Percentiles rank a stretch among this genome's conserved stretches.
phyloP scores from a whole-genome alignment of 1,140 invertebrate species.

The Ditylenchus dipsaci region DNA sequence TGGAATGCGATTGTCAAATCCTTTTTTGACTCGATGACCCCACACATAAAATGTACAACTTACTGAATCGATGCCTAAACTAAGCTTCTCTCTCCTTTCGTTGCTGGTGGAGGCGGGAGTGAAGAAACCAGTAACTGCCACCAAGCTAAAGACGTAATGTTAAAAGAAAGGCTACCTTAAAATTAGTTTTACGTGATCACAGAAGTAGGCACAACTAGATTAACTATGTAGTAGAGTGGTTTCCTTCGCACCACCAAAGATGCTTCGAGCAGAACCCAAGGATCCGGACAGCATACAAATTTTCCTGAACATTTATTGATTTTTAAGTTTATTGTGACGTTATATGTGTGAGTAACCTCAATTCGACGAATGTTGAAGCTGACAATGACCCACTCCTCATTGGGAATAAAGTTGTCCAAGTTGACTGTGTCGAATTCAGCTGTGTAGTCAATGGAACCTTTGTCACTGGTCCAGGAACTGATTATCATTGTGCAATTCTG shows the following conservation, averaged over 20 bases:
- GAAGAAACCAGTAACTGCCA: constrained; percentile 58
- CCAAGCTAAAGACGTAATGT: constrained; percentile 18
- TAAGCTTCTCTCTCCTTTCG: constrained; percentile 53
- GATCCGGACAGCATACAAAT: constrained; percentile 55
- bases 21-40: too few relatives aligned
- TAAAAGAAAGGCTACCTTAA: neutral
- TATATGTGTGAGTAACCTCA: constrained; percentile 29
- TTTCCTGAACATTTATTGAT: constrained; percentile 32
- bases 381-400: constrained; percentile 58
- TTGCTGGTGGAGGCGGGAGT: constrained; percentile 58
- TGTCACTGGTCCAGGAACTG: constrained; percentile 55
- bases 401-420: constrained; percentile 56
- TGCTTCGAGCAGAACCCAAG: constrained; percentile 55
- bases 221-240: constrained; percentile 56
- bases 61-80: constrained; percentile 53
- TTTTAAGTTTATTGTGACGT: too few relatives aligned
- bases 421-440: constrained; percentile 54
- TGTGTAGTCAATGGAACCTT: constrained; percentile 53
- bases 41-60: neutral
- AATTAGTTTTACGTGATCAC: constrained; percentile 44
- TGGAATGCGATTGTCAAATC: too few relatives aligned
- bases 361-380: constrained; percentile 50
- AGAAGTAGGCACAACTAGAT: constrained; percentile 53
- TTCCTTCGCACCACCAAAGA: constrained; percentile 52
- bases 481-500: constrained; percentile 57